phyloP scores from a whole-genome alignment of 2,888 invertebrate species.

The Phanerotoma sp. region DNA sequence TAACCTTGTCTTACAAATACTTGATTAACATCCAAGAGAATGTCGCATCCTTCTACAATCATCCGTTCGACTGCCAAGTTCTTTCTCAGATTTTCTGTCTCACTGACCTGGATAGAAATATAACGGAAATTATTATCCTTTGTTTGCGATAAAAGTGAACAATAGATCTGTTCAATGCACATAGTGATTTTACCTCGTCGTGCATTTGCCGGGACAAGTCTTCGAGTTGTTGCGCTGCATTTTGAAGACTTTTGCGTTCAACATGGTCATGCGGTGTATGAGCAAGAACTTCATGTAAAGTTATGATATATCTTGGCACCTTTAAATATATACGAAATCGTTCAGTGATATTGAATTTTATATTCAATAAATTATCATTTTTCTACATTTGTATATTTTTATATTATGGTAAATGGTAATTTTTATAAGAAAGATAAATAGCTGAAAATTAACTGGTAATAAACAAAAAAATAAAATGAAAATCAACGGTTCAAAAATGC shows the following conservation, averaged over 20 bases:
- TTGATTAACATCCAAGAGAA: conserved; percentile 88
- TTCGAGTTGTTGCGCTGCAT: conserved; percentile 84
- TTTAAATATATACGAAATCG: conserved; percentile 57
- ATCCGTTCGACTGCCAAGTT: conserved; percentile 89
- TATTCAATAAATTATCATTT: no score
- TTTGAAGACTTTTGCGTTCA: conserved; percentile 84
- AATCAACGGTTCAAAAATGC: no score
- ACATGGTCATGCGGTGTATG: conserved; percentile 95
- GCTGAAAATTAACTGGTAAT: no score
- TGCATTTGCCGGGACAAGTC: conserved; percentile 85
- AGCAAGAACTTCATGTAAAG: conserved; percentile 84
- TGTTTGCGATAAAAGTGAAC: neutral
- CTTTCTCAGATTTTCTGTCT: conserved; percentile 88
- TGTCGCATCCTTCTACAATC: conserved; percentile 93
- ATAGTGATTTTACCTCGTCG: conserved; percentile 67
- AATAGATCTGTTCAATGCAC: neutral
- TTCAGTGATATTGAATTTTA: no score
- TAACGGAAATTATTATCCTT: conserved; percentile 4
- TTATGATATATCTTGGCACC: conserved; percentile 91
- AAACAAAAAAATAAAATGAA: neutral
- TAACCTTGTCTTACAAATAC: conserved; percentile 88
- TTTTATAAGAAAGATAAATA: no score
- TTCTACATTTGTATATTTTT: no score
- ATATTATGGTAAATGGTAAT: no score
- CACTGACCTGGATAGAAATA: conserved; percentile 68